Evolutionary conservation across 2,888 invertebrate genomes (phyloP), one percentile per base, ranked within the genome.

Genomic region (Eupithecia inturbata): DNA sequence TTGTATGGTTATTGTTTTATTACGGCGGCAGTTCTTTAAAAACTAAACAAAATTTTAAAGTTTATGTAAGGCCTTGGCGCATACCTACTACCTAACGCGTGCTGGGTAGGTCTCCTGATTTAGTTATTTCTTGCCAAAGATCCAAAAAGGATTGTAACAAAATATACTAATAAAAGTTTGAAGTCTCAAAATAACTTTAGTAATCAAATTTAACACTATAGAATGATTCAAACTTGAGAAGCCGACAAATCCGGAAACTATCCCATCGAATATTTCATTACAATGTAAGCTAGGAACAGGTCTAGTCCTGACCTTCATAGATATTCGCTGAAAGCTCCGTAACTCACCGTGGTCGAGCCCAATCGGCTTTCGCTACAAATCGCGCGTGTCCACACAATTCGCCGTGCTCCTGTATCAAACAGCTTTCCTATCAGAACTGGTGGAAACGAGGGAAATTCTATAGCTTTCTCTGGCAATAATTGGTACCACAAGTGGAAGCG

Each of bases 331-430:
- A 73, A 49, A 68, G 75, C 64, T 22, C 64, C 70, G 68, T 73
- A 76, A 75, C 67, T 75, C 70, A 72, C 71, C 69, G 69, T 62
- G 64, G 49, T 39, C 31, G 53, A 70, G 69, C 62, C 73, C 57
- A 39, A 71, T 81, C 81, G 78, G 85, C 89, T 89, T 89, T 89
- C 89, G 78, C 84, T 78, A 74, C 80, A 82, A 85, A 84, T 82
- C 80, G 81, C 80, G 75, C 83, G 82, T 87, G 85, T 83, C 85
- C 77, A 81, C 74, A 84, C 84, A 83, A 87, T 87, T 85, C 82
- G 83, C 80, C 75, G 75, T 82, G 83, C 85, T 86, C 84, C 84
- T 83, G 81, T 76, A 79, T 81, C 73, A 78, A 84, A 77, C 79
- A 81, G 83, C 82, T 87, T 87, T 85, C 83, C 79, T 80, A 81